Base-by-base conservation (phyloP, 2,888 invertebrate species). In the Microplitis deprimator region DNA sequence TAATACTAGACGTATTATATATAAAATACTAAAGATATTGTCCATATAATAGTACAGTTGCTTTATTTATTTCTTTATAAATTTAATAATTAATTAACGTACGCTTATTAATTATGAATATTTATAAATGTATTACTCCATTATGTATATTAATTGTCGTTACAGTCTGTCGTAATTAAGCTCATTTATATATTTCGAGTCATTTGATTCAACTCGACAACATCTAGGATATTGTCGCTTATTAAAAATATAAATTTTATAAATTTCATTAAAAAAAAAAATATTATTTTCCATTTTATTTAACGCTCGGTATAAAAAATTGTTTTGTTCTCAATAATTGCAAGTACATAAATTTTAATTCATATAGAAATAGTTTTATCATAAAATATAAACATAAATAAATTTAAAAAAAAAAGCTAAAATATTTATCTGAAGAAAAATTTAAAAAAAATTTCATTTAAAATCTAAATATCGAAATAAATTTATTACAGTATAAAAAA, bases 121-220 rank as follows among this genome's bases (percentile, higher is more conserved):
- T 82, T 81, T 81, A 81, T 84, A 82, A 80, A 82, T 83, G 80
- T 83, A 70, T 80, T 71, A 50, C 50, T 50, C 50, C 50, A 50
- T 50, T 81, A 79, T 82, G 81, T 82, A 80, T 81, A 79, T 80
- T 76, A 86, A 84, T 84, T 85, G 83, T 84, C 83, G 82, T 84
- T 87, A 85, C 85, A 88, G 85, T 86, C 84, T 85, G 85, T 85
- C 80, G 81, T 84, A 82, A 83, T 85, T 86, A 85, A 87, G 87
- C 86, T 85, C 87, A 83, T 85, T 79, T 79, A 84, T 68, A 67
- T 73, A 64, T 59, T 68, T 60, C 68, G 41, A 67, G n/a, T 61
- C 39, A 38, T 72, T 62, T 39, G 61, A 62, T 71, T 62, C 29
- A 10, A 29, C 29, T 67, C 16, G 6, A 39, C 16, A n/a, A 20